Conservation (phyloP, 2,888 invertebrate genomes). For the Lasioglossum pauxillum region DNA sequence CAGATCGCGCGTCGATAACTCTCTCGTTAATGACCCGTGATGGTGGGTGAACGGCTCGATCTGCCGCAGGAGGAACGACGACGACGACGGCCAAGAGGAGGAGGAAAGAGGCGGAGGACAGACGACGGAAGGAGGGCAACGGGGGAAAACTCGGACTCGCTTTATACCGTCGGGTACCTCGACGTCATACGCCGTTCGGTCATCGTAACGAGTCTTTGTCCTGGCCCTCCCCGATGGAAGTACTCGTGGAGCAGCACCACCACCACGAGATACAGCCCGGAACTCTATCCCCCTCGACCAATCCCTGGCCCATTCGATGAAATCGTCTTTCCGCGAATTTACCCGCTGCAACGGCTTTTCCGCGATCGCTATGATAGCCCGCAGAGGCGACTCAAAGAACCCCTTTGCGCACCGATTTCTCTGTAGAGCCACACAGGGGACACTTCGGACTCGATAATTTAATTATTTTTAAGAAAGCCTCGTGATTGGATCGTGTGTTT, state of each 20-base stretch:
- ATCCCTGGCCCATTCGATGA: not conserved
- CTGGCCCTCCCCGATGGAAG: slow-evolving; percentile 5
- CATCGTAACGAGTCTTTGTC: slow-evolving; percentile 27
- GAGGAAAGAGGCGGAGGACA: slow-evolving; percentile 37
- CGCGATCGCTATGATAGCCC: not conserved
- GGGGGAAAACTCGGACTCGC: slow-evolving; percentile 61
- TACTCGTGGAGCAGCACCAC: not conserved
- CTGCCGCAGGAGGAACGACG: slow-evolving; percentile 54
- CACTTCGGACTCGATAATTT: not conserved
- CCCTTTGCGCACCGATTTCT: not conserved
- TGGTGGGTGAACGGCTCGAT: slow-evolving; percentile 69
- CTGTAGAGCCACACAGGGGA: not conserved
- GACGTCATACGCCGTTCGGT: slow-evolving; percentile 50
- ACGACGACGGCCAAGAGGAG: slow-evolving; percentile 40
- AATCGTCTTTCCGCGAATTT: slow-evolving; percentile 8
- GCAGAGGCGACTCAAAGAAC: not conserved
- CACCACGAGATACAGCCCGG: not conserved
- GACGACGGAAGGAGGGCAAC: slow-evolving; percentile 44
- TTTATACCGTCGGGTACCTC: slow-evolving; percentile 51
- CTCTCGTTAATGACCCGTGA: slow-evolving; percentile 76
- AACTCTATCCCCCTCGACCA: not conserved
- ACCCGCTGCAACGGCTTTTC: not conserved
- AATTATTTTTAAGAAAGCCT: not conserved
- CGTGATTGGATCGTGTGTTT: not conserved
- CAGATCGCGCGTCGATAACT: slow-evolving; percentile 79